Percentiles rank a stretch among this genome's conserved stretches.
phyloP scores from a whole-genome alignment of 2,797 vertebrate species.

The Characodon lateralis region DNA sequence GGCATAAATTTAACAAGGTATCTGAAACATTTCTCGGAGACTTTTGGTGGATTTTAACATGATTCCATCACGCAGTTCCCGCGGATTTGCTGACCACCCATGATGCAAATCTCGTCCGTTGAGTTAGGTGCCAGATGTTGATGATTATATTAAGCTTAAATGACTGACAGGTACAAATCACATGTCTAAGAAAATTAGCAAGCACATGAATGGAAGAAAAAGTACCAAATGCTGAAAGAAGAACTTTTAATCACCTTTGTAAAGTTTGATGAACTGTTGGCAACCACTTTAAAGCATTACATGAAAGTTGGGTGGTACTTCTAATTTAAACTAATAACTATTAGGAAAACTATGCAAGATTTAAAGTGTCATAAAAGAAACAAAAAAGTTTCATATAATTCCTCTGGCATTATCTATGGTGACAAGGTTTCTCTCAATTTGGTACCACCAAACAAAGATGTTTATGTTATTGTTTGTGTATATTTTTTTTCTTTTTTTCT shows the following conservation, averaged over 20 bases:
- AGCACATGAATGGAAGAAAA: neutral
- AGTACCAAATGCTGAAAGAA: neutral
- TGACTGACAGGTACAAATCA: neutral
- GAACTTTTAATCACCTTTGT: neutral
- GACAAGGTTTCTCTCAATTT: neutral
- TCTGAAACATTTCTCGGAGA: neutral
- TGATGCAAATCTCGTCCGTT: neutral
- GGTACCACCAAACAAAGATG: neutral
- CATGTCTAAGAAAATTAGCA: neutral
- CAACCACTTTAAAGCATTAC: neutral
- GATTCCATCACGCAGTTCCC: neutral
- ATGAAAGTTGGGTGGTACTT: neutral
- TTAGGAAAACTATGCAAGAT: neutral
- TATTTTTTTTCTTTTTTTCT: neutral
- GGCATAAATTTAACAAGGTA: too few species aligned
- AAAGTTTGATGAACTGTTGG: neutral
- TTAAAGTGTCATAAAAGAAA: neutral
- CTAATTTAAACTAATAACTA: neutral
- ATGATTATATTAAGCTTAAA: neutral
- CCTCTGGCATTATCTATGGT: neutral
- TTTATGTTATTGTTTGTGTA: neutral
- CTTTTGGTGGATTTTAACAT: neutral
- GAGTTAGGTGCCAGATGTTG: neutral
- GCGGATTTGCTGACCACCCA: neutral
- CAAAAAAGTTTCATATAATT: neutral